phyloP scores from a whole-genome alignment of 1,140 invertebrate species.

The Hylaeus anthracinus region DNA sequence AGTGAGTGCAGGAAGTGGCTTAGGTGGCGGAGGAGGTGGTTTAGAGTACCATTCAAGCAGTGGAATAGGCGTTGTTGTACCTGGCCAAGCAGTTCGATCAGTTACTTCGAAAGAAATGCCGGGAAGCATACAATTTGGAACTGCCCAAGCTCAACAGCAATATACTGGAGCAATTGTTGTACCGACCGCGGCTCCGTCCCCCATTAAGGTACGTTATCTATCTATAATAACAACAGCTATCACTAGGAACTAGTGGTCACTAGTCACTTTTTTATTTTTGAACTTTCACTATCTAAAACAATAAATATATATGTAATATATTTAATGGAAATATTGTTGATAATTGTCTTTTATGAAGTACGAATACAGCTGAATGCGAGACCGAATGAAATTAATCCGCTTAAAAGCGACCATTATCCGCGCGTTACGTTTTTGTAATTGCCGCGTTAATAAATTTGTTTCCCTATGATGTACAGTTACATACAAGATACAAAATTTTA shows the following conservation, averaged over 20 bases:
- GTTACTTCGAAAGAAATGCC: constrained; percentile 79
- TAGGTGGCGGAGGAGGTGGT: constrained; percentile 71
- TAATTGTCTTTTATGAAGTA: not conserved
- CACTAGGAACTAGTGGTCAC: not conserved
- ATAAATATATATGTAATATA: not conserved
- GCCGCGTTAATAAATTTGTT: constrained; percentile 24
- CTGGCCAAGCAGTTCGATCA: constrained; percentile 77
- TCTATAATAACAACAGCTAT: constrained; percentile 7
- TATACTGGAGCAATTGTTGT: constrained; percentile 79
- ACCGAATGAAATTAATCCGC: constrained; percentile 25
- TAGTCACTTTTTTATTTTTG: not conserved
- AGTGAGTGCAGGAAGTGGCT: constrained; percentile 73
- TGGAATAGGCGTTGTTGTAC: constrained; percentile 76
- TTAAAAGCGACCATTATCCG: constrained; percentile 29
- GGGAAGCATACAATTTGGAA: constrained; percentile 78
- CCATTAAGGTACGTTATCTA: constrained; percentile 72
- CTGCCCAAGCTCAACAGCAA: constrained; percentile 77
- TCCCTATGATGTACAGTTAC: not conserved
- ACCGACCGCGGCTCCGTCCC: constrained; percentile 75
- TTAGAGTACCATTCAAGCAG: constrained; percentile 74
- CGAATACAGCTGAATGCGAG: not conserved
- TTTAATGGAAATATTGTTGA: not conserved
- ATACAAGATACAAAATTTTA: not conserved
- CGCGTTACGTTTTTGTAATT: constrained; percentile 25
- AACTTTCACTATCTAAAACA: not conserved